Base-by-base conservation (phyloP, 2,888 invertebrate genomes). In the Agriopis aurantiaria region DNA sequence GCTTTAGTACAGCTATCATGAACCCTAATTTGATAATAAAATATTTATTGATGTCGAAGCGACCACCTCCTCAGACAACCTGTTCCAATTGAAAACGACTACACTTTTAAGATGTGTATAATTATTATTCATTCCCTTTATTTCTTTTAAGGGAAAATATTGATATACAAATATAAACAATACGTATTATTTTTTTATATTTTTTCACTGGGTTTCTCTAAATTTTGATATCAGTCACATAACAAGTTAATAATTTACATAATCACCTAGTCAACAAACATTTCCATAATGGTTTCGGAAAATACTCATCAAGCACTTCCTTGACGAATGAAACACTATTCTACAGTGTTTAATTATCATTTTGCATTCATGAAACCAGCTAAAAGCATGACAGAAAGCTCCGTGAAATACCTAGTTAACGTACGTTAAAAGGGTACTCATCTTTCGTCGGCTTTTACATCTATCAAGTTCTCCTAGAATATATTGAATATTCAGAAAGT, bases 371-470 rank as follows among this genome's bases (percentile, higher is more conserved):
- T 4, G 4, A 23, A 12, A 8, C 3, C 49, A 43, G 43, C 23
- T 23, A 45, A 55, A 64, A 63, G 51, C 64, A 66, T 66, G 65
- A 66, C 67, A 63, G 56, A 73, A 65, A 61, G 67, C 61, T 62
- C 51, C 33, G 56, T 61, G 58, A 52, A 68, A 57, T 68, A n/a
- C n/a, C n/a, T n/a, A 68, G 68, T 60, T 68, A 64, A 68, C 62
- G 66, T 56, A 65, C 58, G 63, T 67, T 69, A 65, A 67, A 62
- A 65, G 65, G 63, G 55, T 71, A 63, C 59, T 58, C n/a, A 45
- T 59, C 48, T 52, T 9, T 53, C 4, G 49, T 58, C 51, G 3
- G 57, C 23, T 57, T 43, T n/a, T 1, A 8, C 8, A 9, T 57
- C 14, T 43, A 17, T 14, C n/a, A 45, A 45, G 10, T 57, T 45